These are phyloP conservation scores for Caprella mutica DNA, from an alignment of 2,888 invertebrate species.

Conservation along the genomic window DNA sequence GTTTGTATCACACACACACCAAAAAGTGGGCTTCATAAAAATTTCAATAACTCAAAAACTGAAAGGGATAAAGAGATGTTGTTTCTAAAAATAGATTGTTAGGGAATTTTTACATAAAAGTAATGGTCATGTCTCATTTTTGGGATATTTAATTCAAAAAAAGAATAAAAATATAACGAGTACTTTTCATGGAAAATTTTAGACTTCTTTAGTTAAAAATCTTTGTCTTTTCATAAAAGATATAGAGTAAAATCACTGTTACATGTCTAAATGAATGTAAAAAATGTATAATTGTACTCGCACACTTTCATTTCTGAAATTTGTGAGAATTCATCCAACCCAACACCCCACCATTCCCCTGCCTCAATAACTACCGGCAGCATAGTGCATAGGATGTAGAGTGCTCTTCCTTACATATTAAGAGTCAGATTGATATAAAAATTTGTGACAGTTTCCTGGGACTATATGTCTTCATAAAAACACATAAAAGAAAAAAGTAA, in stretches of 20 bases:
- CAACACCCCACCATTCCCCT: not conserved
- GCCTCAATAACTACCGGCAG: not conserved
- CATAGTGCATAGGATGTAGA: not conserved
- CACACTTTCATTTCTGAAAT: not conserved
- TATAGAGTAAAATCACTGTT: not conserved
- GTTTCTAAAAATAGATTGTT: not conserved
- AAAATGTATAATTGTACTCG: not conserved
- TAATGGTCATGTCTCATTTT: not conserved
- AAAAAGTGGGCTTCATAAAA: not conserved
- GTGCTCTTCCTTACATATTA: not conserved
- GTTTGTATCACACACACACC: not conserved
- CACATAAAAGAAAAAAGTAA: not conserved
- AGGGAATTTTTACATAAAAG: not conserved
- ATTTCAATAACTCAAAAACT: not conserved
- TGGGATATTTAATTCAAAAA: not conserved
- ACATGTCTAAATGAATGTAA: not conserved
- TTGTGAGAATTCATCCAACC: not conserved
- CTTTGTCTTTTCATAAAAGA: not conserved
- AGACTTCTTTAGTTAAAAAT: not conserved
- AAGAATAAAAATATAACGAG: too few species aligned
- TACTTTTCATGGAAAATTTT: not conserved
- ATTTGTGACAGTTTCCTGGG: too few species aligned
- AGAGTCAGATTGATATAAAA: not conserved
- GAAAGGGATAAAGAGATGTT: not conserved
- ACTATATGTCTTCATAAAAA: too few species aligned